Conservation (phyloP, 2,888 invertebrate species). For the Eupithecia pulchellata region DNA sequence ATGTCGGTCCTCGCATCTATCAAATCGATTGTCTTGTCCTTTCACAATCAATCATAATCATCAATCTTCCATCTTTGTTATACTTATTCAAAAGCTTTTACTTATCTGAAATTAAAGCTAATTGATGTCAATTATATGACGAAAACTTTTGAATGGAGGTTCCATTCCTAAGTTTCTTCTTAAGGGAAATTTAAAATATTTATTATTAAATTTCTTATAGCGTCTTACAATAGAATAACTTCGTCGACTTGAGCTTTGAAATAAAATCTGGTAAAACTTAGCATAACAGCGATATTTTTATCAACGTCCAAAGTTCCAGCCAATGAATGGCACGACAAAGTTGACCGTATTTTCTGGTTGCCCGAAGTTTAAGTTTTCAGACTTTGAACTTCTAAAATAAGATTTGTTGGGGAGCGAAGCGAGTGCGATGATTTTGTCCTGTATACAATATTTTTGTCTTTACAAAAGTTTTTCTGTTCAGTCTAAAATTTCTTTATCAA, state of each 20-base stretch:
- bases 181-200: too few relatives aligned
- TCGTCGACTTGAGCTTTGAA: background rate
- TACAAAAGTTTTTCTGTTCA: slow-evolving; percentile 27
- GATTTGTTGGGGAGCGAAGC: slow-evolving; percentile 36
- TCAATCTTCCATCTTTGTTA: slow-evolving; percentile 38
- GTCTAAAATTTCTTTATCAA: slow-evolving; percentile 14
- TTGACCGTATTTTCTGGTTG: slow-evolving; percentile 13
- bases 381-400: slow-evolving; percentile 39
- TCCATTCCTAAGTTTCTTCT: background rate
- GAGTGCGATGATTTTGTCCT: slow-evolving; percentile 32
- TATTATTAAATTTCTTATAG: background rate
- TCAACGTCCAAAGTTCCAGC: slow-evolving; percentile 1
- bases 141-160: too few relatives aligned
- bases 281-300: slow-evolving; percentile 1
- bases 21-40: slow-evolving; percentile 5
- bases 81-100: slow-evolving; percentile 42
- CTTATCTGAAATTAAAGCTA: slow-evolving; percentile 18
- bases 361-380: slow-evolving; percentile 17
- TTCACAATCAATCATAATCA: slow-evolving; percentile 26
- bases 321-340: slow-evolving; percentile 3
- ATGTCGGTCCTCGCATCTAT: background rate
- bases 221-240: background rate
- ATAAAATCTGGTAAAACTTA: background rate
- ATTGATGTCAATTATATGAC: background rate
- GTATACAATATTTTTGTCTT: slow-evolving; percentile 31